phyloP scores from a whole-genome alignment of 2,113 vertebrate species.

The Rhea pennata region DNA sequence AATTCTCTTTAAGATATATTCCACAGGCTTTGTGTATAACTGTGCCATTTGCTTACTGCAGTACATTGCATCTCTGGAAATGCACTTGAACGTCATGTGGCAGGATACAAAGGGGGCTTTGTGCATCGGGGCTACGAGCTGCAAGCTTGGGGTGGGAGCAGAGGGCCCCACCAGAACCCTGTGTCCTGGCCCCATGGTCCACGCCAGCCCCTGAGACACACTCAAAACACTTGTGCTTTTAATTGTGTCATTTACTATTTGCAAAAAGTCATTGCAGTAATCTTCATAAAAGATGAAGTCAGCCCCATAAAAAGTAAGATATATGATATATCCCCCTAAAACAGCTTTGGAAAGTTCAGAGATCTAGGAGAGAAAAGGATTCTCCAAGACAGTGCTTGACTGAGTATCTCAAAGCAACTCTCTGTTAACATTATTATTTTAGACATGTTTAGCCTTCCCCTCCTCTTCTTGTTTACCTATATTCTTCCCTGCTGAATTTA shows the following conservation, averaged over 20 bases:
- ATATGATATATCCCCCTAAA: neutral
- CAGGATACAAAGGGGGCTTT: constrained; percentile 33
- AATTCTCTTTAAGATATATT: neutral
- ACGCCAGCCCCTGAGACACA: neutral
- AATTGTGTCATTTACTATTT: neutral
- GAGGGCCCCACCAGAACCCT: neutral
- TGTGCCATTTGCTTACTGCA: constrained; percentile 32
- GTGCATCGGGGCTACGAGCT: neutral
- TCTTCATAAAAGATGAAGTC: neutral
- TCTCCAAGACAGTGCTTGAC: neutral
- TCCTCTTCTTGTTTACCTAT: neutral
- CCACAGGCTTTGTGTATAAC: neutral
- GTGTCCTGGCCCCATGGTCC: neutral
- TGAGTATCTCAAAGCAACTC: neutral
- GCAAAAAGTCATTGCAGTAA: neutral
- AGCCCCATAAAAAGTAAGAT: neutral
- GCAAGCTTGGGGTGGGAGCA: neutral
- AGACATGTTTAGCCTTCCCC: neutral
- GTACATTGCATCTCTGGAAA: constrained; percentile 29
- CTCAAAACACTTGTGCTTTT: neutral
- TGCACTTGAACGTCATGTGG: neutral
- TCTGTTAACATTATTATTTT: neutral
- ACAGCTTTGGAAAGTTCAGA: neutral
- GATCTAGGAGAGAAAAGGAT: neutral
- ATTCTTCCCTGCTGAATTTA: neutral